These are phyloP conservation scores for Hypocryptadius cinnamomeus DNA, from an alignment of 2,113 vertebrate species.

Conservation along the genomic window DNA sequence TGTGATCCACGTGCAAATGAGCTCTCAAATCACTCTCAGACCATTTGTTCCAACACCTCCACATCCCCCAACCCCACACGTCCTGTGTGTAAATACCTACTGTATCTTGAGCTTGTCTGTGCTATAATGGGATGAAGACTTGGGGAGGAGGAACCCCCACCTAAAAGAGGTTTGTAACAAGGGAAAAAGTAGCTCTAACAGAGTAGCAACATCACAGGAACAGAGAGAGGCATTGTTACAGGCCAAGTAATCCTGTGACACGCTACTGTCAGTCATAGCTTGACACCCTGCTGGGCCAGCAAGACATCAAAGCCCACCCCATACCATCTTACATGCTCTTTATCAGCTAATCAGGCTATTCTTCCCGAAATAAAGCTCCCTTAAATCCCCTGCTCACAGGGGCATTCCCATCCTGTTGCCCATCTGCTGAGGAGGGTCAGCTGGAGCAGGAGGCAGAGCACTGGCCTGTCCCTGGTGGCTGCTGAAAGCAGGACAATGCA, in stretches of 20 bases:
- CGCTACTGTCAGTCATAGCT: constrained; percentile 69
- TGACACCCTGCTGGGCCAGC: constrained; percentile 66
- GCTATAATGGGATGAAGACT: constrained; percentile 1
- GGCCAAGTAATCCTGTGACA: constrained; percentile 75
- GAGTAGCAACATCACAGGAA: constrained; percentile 63
- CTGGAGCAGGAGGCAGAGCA: constrained; percentile 61
- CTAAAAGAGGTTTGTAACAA: constrained; percentile 50
- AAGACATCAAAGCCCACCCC: constrained; percentile 77
- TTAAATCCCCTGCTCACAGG: constrained; percentile 75
- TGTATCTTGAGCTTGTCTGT: constrained; percentile 29
- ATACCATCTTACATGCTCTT: constrained; percentile 77
- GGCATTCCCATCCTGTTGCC: constrained; percentile 69
- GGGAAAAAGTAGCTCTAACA: constrained; percentile 43
- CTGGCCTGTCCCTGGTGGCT: constrained; percentile 62
- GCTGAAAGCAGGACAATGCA: constrained; percentile 65
- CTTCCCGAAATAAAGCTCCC: constrained; percentile 73
- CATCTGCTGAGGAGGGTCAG: constrained; percentile 76
- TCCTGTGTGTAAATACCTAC: constrained; percentile 4
- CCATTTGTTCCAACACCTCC: constrained; percentile 43
- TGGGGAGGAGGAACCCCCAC: constrained; percentile 1
- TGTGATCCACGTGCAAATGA: constrained; percentile 45
- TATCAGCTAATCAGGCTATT: constrained; percentile 78
- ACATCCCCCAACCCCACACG: neutral
- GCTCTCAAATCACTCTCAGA: constrained; percentile 37
- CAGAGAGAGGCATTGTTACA: constrained; percentile 59